phyloP scores from a whole-genome alignment of 2,888 invertebrate genomes.

The Leptothorax acervorum region DNA sequence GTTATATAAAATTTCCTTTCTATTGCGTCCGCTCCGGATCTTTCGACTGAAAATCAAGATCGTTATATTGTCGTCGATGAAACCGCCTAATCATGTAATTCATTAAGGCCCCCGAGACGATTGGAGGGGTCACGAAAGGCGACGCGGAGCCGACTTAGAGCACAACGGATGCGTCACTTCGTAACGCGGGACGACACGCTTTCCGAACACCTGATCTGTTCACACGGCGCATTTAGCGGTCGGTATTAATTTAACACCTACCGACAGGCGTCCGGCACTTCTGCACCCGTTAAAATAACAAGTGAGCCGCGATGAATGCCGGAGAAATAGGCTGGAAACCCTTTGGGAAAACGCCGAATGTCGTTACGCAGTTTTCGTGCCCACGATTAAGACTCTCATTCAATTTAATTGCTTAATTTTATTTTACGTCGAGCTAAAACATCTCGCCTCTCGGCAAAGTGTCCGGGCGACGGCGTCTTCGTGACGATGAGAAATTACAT shows the following conservation, averaged over 20 bases:
- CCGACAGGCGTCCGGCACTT: constrained; percentile 60
- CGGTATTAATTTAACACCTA: constrained; percentile 77
- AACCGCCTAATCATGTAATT: constrained; percentile 81
- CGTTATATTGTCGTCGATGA: constrained; percentile 52
- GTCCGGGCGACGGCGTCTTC: background rate
- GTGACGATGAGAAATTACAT: constrained; percentile 26
- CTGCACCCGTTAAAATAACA: constrained; percentile 73
- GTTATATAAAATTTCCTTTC: background rate
- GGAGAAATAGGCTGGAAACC: constrained; percentile 53
- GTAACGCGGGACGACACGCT: constrained; percentile 71
- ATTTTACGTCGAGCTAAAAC: constrained; percentile 2
- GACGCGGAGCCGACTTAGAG: constrained; percentile 36
- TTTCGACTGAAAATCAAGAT: background rate
- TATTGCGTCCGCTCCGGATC: background rate
- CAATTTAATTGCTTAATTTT: constrained; percentile 41
- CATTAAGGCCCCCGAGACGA: constrained; percentile 71
- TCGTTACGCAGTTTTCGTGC: constrained; percentile 49
- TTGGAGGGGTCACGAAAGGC: constrained; percentile 55
- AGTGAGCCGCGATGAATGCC: constrained; percentile 55
- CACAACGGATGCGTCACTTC: constrained; percentile 48
- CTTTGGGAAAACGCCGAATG: constrained; percentile 58
- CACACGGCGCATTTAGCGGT: constrained; percentile 81
- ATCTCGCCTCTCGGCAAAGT: background rate
- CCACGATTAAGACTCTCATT: constrained; percentile 36
- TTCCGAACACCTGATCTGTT: constrained; percentile 82